Conservation (phyloP, 2,888 invertebrate species). For the Apotomis turbidana region DNA sequence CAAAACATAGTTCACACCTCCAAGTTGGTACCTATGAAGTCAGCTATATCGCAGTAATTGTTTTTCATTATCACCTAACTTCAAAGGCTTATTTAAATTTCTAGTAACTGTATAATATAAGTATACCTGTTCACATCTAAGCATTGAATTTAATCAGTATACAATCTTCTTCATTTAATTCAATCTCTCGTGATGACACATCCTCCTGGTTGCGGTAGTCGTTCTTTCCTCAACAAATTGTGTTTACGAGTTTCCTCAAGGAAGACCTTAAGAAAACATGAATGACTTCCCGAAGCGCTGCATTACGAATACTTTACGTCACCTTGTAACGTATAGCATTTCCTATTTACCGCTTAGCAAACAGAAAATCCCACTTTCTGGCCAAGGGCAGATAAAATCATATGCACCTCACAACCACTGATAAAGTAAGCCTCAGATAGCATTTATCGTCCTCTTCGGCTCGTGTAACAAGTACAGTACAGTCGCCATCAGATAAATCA, state of each 20-base stretch:
- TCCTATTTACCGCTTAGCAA: background rate
- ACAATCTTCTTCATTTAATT: background rate
- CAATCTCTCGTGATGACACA: background rate
- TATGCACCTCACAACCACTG: background rate
- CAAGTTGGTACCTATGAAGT: too few species aligned
- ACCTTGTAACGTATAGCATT: background rate
- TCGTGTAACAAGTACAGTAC: too few species aligned
- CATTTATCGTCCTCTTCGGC: too few species aligned
- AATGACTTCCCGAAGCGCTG: background rate
- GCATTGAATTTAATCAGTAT: too few species aligned
- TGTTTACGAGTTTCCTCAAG: background rate
- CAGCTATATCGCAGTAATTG: too few species aligned
- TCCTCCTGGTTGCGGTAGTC: background rate
- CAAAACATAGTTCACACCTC: too few species aligned
- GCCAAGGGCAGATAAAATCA: background rate
- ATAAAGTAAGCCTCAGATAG: background rate
- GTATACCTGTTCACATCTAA: too few species aligned
- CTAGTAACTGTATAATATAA: too few species aligned
- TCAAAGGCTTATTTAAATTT: too few species aligned
- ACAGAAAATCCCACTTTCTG: background rate
- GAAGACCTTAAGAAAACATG: background rate
- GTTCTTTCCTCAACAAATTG: background rate
- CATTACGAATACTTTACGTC: background rate
- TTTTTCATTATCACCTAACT: too few species aligned
- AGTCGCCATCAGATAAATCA: too few species aligned